Base-by-base conservation (phyloP, 2,888 invertebrate genomes). In the Lasioglossum vierecki region DNA sequence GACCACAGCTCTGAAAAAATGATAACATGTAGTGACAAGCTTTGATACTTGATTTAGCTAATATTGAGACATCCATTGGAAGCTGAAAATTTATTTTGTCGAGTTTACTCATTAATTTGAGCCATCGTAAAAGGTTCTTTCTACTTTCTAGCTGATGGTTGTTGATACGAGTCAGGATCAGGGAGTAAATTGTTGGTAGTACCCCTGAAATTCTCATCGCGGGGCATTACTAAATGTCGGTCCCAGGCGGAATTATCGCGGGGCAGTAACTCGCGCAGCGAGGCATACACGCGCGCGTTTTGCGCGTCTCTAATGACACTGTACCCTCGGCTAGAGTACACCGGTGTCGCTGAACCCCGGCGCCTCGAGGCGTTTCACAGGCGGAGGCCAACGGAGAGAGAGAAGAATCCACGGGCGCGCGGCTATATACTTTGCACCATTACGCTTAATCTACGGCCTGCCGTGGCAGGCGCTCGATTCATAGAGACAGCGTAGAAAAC, bases 321-420 rank as follows among this genome's bases (percentile, higher is more conserved):
- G 66, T 79, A 76, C 75, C 73, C 70, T 76, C 72, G 80, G 79
- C 84, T 80, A 81, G 88, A 84, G 80, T 80, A 86, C 86, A 77
- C 70, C 84, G 86, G 88, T 90, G 90, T 90, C 90, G 90, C 87
- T 90, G 90, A 90, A 90, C 90, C 77, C 83, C 74, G 79, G 72
- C 84, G 85, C 88, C 88, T 84, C 80, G 82, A 77, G 87, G 84
- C 88, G 81, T 76, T 83, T 88, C 82, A 76, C 88, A 84, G 80
- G 76, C 86, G 80, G 88, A 84, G 81, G 82, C 88, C 83, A 76
- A 76, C 76, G 78, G 11, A 53, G 83, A 68, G 83, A 68, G 13
- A 66, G 86, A 79, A 82, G 84, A 84, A 88, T 86, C 83, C 79
- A 84, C 63, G 79, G 80, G 78, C 79, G 80, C 39, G 79, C 66